Evolutionary conservation across 2,888 invertebrate species (phyloP).

Genomic region (Exocentrus adspersus): DNA sequence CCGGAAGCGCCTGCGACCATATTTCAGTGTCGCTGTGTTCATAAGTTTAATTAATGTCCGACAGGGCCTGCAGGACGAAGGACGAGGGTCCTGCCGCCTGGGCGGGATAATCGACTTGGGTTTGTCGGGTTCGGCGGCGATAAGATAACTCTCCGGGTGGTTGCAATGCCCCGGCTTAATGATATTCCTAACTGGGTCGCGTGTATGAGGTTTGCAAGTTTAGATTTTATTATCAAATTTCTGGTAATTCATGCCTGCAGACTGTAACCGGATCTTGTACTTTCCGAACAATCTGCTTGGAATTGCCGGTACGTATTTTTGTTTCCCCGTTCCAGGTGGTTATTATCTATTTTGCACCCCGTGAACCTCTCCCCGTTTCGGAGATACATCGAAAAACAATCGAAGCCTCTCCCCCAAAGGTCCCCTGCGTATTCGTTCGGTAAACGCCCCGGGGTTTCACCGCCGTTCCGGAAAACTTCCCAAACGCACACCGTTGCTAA

Average conservation of each 20-base stretch:
- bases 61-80: background rate
- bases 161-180: conserved; percentile 9
- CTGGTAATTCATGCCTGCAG: too few relatives aligned
- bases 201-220: too few relatives aligned
- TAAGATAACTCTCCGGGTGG: conserved; percentile 22
- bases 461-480: background rate
- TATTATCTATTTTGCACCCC: too few relatives aligned
- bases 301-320: too few relatives aligned
- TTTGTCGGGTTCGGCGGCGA: conserved; percentile 17
- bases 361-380: too few relatives aligned
- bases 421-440: background rate
- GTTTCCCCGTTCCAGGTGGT: too few relatives aligned
- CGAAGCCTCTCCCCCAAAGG: background rate
- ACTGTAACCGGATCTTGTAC: too few relatives aligned
- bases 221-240: too few relatives aligned
- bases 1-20: background rate
- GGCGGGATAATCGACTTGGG: conserved; percentile 20
- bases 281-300: background rate
- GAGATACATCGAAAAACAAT: background rate
- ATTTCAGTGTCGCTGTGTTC: conserved; percentile 10
- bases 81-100: conserved; percentile 17
- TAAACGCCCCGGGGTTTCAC: background rate
- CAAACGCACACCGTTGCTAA: background rate
- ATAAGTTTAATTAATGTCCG: conserved; percentile 22
- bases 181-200: conserved; percentile 6